These are phyloP conservation scores for Fopius arisanus DNA, from an alignment of 1,140 invertebrate genomes.

Conservation along the genomic window DNA sequence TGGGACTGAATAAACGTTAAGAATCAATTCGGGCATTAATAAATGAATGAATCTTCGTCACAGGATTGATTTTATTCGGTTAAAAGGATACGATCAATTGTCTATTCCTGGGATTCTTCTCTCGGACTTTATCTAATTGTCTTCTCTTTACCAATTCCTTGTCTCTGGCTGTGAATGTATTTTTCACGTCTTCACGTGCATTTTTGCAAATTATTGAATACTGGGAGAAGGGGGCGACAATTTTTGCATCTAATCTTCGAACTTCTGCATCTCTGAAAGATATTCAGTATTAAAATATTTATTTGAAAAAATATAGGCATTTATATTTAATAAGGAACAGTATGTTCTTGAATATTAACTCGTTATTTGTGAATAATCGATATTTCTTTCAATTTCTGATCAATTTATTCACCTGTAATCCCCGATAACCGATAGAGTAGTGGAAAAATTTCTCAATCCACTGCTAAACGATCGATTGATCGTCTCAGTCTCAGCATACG, in stretches of 20 bases:
- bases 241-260: slow-evolving; percentile 74
- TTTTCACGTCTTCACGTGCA: slow-evolving; percentile 75
- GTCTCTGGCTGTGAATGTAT: slow-evolving; percentile 73
- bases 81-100: slow-evolving; percentile 71
- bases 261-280: slow-evolving; percentile 69
- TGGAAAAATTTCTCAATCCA: slow-evolving; percentile 71
- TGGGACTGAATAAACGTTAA: slow-evolving; percentile 64
- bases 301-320: too few relatives aligned
- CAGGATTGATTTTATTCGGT: neutral
- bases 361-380: too few relatives aligned
- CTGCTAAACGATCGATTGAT: slow-evolving; percentile 73
- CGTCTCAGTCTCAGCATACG: slow-evolving; percentile 73
- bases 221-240: slow-evolving; percentile 71
- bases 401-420: slow-evolving; percentile 67
- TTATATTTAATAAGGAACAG: slow-evolving; percentile 11
- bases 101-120: slow-evolving; percentile 72
- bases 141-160: slow-evolving; percentile 73
- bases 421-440: slow-evolving; percentile 71
- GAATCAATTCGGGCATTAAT: neutral
- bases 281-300: too few relatives aligned
- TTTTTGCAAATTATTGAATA: slow-evolving; percentile 78
- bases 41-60: too few relatives aligned
- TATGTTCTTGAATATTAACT: neutral
- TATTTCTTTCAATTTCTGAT: too few relatives aligned
- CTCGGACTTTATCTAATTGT: slow-evolving; percentile 70